Conservation (phyloP, 1,140 invertebrate genomes). For the Bradysia coprophila region DNA sequence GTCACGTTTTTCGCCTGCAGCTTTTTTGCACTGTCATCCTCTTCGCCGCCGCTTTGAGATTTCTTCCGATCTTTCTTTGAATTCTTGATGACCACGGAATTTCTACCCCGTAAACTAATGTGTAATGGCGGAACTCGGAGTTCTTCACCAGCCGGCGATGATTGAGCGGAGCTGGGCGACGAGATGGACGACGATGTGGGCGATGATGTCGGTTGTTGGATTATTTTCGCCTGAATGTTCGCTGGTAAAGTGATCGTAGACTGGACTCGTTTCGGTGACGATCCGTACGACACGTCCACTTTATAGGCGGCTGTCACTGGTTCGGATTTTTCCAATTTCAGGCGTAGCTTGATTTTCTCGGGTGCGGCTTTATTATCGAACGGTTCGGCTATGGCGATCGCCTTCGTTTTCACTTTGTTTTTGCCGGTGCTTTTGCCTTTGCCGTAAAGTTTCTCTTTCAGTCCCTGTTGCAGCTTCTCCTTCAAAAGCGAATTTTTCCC, state of each 20-base stretch:
- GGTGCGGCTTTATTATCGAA: slow-evolving; percentile 26
- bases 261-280: slow-evolving; percentile 22
- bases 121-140: slow-evolving; percentile 73
- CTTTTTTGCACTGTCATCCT: background rate
- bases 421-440: slow-evolving; percentile 17
- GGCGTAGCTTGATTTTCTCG: slow-evolving; percentile 65
- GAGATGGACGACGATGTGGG: slow-evolving; percentile 2
- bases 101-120: slow-evolving; percentile 67
- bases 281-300: slow-evolving; percentile 54
- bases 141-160: slow-evolving; percentile 35
- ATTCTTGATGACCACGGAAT: slow-evolving; percentile 72
- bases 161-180: slow-evolving; percentile 6
- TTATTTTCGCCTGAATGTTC: slow-evolving; percentile 4
- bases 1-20: background rate
- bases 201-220: slow-evolving; percentile 1
- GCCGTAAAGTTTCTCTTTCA: slow-evolving; percentile 26
- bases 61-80: slow-evolving; percentile 58
- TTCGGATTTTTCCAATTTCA: slow-evolving; percentile 68
- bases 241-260: slow-evolving; percentile 4
- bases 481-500: slow-evolving; percentile 15
- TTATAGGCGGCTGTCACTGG: slow-evolving; percentile 56
- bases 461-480: slow-evolving; percentile 17
- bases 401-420: slow-evolving; percentile 15
- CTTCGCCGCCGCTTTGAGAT: slow-evolving; percentile 5
- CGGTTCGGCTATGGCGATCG: slow-evolving; percentile 20